Base-by-base conservation (phyloP, 2,888 invertebrate species). In the Isoperla grammatica region DNA sequence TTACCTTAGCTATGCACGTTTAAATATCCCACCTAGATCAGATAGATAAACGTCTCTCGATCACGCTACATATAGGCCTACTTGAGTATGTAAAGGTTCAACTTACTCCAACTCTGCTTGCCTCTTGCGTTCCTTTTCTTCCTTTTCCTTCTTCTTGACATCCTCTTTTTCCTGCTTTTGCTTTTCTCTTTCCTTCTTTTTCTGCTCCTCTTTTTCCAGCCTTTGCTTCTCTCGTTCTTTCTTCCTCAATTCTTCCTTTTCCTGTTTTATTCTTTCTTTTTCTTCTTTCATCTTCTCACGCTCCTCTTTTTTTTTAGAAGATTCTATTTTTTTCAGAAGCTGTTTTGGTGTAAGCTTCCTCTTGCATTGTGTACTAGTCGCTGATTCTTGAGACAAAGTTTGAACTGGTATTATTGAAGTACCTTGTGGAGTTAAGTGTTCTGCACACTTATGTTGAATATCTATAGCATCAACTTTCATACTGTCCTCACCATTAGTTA, bases 211-310 rank as follows among this genome's bases (percentile, higher is more conserved):
- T 69, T 68, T 75, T 68, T 22, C 75, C 61, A 64, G 67, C 69
- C 59, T 64, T 71, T 64, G 23, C 65, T 64, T 61, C 68, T 67
- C 54, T 59, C 66, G 56, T 69, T 67, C 45, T 55, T 68, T 72
- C 79, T 65, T 79, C 79, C 68, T 78, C 79, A 45, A 70, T 66
- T 71, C 79, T 66, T 80, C 79, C 63, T 79, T 79, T 69, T 82
- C 81, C 68, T 82, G 77, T 61, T 78, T 78, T 60, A 72, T 76
- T 57, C 77, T 76, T 63, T 74, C 75, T 48, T 66, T 75, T 64
- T 73, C 76, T 57, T 73, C 74, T 67, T 78, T 78, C 67, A 78
- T 77, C 64, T 76, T 76, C 65, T 79, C 77, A 35, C 71, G 71
- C 63, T 79, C 77, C 8, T 68, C 71, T 63, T 71, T 75, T 60